A percentile compares a stretch with the other conserved stretches of the same genome.
These are phyloP conservation scores for Metacarcinus magister DNA, from an alignment of 2,888 invertebrate species.

Conservation along the genomic window DNA sequence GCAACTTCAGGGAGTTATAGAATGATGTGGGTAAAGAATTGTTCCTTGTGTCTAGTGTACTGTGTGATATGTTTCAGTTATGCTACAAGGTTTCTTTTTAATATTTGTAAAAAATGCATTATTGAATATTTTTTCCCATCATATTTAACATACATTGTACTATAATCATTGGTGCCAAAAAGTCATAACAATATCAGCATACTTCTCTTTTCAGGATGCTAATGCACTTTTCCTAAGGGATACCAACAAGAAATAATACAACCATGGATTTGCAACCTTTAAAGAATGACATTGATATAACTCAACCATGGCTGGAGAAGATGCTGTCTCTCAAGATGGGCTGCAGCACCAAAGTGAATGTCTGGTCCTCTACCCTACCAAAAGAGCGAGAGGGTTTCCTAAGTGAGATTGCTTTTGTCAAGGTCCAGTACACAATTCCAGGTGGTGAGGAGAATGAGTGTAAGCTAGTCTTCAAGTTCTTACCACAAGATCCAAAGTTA, in stretches of 20 bases:
- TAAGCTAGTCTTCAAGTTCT: slow-evolving; percentile 73
- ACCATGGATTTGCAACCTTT: slow-evolving; percentile 57
- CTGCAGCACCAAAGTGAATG: neutral
- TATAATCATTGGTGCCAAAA: too few relatives aligned
- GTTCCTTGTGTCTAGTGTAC: neutral
- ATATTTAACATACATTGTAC: neutral
- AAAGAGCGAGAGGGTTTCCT: slow-evolving; percentile 70
- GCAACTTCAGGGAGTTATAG: neutral
- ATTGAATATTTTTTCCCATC: neutral
- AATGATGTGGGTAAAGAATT: neutral
- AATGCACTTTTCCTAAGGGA: neutral
- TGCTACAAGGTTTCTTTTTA: neutral
- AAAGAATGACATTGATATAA: slow-evolving; percentile 56
- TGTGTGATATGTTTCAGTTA: neutral
- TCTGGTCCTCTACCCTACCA: slow-evolving; percentile 65
- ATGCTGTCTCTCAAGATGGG: slow-evolving; percentile 67
- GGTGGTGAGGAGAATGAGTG: slow-evolving; percentile 4
- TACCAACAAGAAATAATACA: neutral
- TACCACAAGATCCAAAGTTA: slow-evolving; percentile 66
- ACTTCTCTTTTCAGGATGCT: neutral
- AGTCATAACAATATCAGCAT: neutral
- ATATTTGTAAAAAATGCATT: neutral
- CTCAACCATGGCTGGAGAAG: slow-evolving; percentile 65
- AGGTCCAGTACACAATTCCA: neutral
- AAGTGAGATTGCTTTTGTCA: slow-evolving; percentile 73